Conservation (phyloP, 2,797 vertebrate genomes). For the Tiaroga cobitis region DNA sequence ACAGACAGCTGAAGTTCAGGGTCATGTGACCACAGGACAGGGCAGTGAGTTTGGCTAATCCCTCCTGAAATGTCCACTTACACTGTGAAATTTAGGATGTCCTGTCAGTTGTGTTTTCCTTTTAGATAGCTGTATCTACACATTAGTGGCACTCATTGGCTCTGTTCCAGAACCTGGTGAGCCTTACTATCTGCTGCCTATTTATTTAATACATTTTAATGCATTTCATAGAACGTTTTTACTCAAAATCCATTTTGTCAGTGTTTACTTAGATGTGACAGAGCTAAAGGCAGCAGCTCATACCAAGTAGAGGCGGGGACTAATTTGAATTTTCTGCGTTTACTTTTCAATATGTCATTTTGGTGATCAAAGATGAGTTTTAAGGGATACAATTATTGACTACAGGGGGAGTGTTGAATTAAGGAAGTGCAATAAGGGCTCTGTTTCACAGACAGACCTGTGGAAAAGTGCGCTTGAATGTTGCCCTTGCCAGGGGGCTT, state of each 20-base stretch:
- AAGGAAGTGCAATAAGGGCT: conserved; percentile 43
- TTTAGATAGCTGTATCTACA: background rate
- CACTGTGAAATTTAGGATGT: background rate
- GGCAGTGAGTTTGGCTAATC: conserved; percentile 37
- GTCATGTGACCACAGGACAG: conserved; percentile 46
- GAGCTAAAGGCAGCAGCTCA: background rate
- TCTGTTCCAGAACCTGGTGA: background rate
- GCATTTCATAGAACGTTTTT: background rate
- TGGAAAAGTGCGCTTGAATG: conserved; percentile 63
- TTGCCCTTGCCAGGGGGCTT: conserved; percentile 60
- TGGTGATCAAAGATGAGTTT: background rate
- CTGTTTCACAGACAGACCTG: conserved; percentile 61
- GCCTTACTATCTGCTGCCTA: background rate
- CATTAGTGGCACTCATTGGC: background rate
- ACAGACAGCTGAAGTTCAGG: conserved; percentile 44
- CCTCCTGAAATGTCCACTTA: background rate
- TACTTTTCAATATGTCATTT: too few species aligned
- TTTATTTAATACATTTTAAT: background rate
- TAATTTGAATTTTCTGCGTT: too few species aligned
- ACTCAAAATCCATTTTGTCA: background rate
- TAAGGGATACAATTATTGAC: too few species aligned
- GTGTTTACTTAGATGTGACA: background rate
- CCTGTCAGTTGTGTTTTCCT: conserved; percentile 4
- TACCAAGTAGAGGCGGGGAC: background rate
- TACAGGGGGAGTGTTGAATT: conserved; percentile 15